Conservation (phyloP, 1,140 invertebrate genomes). For the Pollicipes pollicipes region DNA sequence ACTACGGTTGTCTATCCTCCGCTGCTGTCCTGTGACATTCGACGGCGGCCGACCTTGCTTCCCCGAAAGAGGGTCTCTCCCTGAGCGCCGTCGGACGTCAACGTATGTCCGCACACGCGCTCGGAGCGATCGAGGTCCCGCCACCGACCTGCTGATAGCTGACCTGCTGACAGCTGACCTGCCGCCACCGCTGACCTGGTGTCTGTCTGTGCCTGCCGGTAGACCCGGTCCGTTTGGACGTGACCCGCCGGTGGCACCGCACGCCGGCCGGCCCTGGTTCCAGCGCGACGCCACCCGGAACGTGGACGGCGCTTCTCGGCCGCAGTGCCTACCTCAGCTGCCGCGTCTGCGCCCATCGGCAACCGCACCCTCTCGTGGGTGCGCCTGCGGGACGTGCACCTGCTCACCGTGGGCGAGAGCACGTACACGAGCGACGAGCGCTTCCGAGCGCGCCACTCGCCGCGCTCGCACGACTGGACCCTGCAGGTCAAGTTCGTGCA, state of each 20-base stretch:
- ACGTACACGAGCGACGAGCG: conserved; percentile 22
- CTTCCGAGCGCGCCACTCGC: conserved; percentile 22
- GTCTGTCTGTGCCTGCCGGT: not conserved
- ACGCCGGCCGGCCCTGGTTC: conserved; percentile 43
- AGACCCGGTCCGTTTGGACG: not conserved
- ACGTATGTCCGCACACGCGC: too few species aligned
- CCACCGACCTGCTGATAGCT: too few species aligned
- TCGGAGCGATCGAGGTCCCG: too few species aligned
- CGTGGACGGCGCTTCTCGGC: conserved; percentile 58
- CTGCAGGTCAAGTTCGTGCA: conserved; percentile 32
- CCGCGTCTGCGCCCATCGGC: conserved; percentile 61
- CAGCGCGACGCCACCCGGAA: conserved; percentile 55
- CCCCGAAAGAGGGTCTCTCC: too few species aligned
- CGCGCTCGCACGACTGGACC: conserved; percentile 36
- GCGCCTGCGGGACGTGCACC: conserved; percentile 22
- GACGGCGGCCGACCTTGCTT: too few species aligned
- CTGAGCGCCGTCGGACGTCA: too few species aligned
- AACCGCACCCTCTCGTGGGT: conserved; percentile 61
- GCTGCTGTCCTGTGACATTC: too few species aligned
- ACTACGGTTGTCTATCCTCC: too few species aligned
- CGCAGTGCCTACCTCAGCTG: conserved; percentile 71
- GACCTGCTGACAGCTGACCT: too few species aligned
- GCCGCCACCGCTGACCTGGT: too few species aligned
- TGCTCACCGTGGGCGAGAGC: conserved; percentile 22
- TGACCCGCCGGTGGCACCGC: not conserved